Conservation (phyloP, 2,113 vertebrate genomes). For the Caranx ignobilis region DNA sequence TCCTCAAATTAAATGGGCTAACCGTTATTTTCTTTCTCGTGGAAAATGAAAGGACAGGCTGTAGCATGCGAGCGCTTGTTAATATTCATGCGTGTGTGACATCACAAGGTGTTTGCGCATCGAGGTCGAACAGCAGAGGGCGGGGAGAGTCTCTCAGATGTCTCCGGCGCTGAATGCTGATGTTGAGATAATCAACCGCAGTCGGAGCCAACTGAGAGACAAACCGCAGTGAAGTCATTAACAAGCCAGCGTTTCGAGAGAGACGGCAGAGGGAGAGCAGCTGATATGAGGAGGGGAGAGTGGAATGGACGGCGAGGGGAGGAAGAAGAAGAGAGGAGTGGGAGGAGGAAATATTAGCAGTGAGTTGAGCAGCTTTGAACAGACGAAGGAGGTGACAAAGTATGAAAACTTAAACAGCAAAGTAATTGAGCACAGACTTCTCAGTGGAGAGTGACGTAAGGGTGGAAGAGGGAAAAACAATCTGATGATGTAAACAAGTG, state of each 20-base stretch:
- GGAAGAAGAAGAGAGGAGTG: conserved; percentile 1
- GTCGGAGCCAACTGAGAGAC: conserved; percentile 57
- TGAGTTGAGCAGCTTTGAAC: conserved; percentile 35
- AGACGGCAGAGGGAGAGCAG: not conserved
- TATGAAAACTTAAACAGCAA: conserved; percentile 1
- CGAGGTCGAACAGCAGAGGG: not conserved
- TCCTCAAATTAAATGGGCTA: conserved; percentile 1
- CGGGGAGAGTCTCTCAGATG: conserved; percentile 42
- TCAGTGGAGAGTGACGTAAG: not conserved
- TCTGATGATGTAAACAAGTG: conserved; percentile 32
- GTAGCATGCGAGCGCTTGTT: conserved; percentile 9
- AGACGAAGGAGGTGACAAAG: conserved; percentile 46
- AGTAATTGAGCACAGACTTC: conserved; percentile 14
- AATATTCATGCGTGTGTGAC: conserved; percentile 44
- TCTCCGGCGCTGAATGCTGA: conserved; percentile 58
- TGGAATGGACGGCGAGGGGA: conserved; percentile 24
- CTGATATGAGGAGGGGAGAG: conserved; percentile 16
- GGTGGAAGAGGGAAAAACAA: conserved; percentile 3
- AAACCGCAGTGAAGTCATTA: conserved; percentile 71
- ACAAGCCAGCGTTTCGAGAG: conserved; percentile 56
- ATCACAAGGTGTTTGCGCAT: conserved; percentile 52
- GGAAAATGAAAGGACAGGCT: not conserved
- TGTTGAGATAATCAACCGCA: conserved; percentile 69
- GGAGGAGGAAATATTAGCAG: conserved; percentile 41
- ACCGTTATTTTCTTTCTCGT: conserved; percentile 10